These are phyloP conservation scores for Leptoteleia sp. DNA, from an alignment of 1,140 invertebrate species.

Conservation along the genomic window DNA sequence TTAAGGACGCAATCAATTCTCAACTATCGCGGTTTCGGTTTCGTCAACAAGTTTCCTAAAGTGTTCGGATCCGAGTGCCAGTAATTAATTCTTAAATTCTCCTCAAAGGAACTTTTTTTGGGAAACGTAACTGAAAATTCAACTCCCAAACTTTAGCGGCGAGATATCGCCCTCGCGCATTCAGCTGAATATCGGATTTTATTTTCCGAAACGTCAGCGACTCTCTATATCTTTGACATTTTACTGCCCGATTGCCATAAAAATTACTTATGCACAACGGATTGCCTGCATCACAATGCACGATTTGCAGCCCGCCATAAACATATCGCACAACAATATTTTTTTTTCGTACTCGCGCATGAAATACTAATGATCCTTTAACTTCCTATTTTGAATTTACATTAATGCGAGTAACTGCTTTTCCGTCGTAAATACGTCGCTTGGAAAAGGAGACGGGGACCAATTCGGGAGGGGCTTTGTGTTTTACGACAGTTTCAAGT, in stretches of 20 bases:
- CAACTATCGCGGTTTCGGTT: conserved; percentile 52
- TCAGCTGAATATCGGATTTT: no score
- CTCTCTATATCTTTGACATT: conserved; percentile 18
- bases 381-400: conserved; percentile 39
- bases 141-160: no score
- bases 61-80: conserved; percentile 19
- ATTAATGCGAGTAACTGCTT: conserved; percentile 44
- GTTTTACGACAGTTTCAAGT: no score
- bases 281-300: conserved; percentile 54
- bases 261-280: conserved; percentile 56
- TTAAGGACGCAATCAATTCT: conserved; percentile 65
- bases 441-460: no score
- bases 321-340: conserved; percentile 54
- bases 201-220: conserved; percentile 16
- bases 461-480: no score
- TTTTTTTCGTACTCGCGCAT: conserved; percentile 29
- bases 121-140: no score
- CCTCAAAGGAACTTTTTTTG: conserved; percentile 3
- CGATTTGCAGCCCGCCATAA: conserved; percentile 53
- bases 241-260: conserved; percentile 36
- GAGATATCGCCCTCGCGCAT: no score
- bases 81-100: conserved; percentile 15
- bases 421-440: conserved; percentile 54
- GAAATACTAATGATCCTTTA: conserved; percentile 49
- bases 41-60: conserved; percentile 52